phyloP scores from a whole-genome alignment of 64 coral and sea anemone species.

The Montipora sp. region DNA sequence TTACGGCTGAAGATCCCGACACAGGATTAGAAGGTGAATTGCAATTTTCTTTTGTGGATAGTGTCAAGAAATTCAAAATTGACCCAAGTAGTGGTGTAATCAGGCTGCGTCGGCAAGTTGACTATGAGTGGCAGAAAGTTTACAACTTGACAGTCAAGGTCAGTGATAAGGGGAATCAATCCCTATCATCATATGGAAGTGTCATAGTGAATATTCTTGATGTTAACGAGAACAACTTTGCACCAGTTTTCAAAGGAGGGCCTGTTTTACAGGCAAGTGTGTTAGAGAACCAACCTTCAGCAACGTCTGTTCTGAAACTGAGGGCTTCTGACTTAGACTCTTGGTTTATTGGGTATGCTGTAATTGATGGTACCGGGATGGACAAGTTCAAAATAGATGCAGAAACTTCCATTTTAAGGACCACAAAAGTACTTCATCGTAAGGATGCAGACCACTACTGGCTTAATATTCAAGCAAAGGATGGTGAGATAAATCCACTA shows the following conservation, averaged over 20 bases:
- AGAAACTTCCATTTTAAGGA: slow-evolving; percentile 64
- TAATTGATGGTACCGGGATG: slow-evolving; percentile 91
- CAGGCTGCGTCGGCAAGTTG: slow-evolving; percentile 59
- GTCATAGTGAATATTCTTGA: slow-evolving; percentile 75
- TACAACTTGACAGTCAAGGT: slow-evolving; percentile 83
- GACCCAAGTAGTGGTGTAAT: slow-evolving; percentile 85
- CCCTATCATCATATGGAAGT: slow-evolving; percentile 46
- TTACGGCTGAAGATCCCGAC: slow-evolving; percentile 80
- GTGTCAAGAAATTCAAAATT: slow-evolving; percentile 83
- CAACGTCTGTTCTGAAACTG: slow-evolving; percentile 58
- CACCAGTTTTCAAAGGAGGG: slow-evolving; percentile 65
- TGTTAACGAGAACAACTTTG: slow-evolving; percentile 87
- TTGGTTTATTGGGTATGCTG: slow-evolving; percentile 78
- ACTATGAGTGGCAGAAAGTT: slow-evolving; percentile 57
- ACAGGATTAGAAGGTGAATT: slow-evolving; percentile 73
- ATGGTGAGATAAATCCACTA: slow-evolving; percentile 78
- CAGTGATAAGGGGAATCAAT: slow-evolving; percentile 64
- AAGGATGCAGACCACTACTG: slow-evolving; percentile 84
- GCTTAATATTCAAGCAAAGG: slow-evolving; percentile 89
- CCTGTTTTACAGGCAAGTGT: slow-evolving; percentile 47
- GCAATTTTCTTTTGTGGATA: slow-evolving; percentile 35
- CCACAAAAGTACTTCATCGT: slow-evolving; percentile 61
- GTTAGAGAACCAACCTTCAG: slow-evolving; percentile 63
- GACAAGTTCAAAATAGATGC: slow-evolving; percentile 86
- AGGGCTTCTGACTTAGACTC: slow-evolving; percentile 73